Evolutionary conservation across 2,888 invertebrate genomes (phyloP).

Genomic region (Cephus runcator): DNA sequence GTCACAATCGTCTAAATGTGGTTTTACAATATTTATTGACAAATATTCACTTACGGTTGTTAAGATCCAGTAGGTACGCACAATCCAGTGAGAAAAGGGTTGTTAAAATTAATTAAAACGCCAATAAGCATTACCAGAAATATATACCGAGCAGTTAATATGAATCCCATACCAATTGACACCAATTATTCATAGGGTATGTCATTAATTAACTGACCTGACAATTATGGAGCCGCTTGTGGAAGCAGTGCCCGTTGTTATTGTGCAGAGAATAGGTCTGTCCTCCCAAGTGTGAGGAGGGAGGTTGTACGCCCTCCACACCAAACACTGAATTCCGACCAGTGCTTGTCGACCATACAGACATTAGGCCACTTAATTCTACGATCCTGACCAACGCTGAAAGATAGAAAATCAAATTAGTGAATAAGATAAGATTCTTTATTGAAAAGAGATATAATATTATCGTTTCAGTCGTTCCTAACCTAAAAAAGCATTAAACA

Average conservation of each 20-base stretch:
- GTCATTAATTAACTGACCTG: slow-evolving; percentile 50
- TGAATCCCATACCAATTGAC: background rate
- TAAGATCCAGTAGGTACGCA: background rate
- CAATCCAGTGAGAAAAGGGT: background rate
- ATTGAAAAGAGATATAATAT: background rate
- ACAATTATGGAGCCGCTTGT: slow-evolving; percentile 57
- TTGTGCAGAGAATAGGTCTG: slow-evolving; percentile 56
- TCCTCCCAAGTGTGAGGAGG: slow-evolving; percentile 51
- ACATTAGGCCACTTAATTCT: slow-evolving; percentile 58
- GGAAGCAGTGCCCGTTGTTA: slow-evolving; percentile 57
- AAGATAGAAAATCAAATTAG: slow-evolving; percentile 14
- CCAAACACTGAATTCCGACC: slow-evolving; percentile 62
- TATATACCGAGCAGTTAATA: background rate
- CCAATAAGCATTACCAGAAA: background rate
- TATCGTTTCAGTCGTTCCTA: background rate
- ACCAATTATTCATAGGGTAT: background rate
- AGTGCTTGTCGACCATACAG: slow-evolving; percentile 64
- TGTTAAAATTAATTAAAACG: background rate
- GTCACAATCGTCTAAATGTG: background rate
- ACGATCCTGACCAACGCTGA: slow-evolving; percentile 44
- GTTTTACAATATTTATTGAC: background rate
- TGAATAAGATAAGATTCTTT: background rate
- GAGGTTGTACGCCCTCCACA: slow-evolving; percentile 54
- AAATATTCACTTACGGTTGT: background rate
- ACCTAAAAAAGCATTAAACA: background rate